Base-by-base conservation (phyloP, 2,797 vertebrate species). In the Cryptoblepharus egeriae region DNA sequence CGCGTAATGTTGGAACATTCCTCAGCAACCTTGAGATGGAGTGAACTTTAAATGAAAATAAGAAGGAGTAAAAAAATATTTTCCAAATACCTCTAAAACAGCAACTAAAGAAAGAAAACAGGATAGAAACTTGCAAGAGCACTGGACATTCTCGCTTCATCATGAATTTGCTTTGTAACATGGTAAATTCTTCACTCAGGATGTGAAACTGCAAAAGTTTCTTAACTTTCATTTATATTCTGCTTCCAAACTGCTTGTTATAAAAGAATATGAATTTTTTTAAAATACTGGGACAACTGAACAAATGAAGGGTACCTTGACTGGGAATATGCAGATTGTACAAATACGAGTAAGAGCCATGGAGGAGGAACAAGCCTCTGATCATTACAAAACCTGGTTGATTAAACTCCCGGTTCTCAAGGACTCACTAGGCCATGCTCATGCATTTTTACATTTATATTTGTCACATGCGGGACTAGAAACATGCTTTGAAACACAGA, bases 1-100 rank as follows among this genome's bases (percentile, higher is more conserved):
- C 72, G 88, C 0, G 86, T 82, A 81, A 86, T 92, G 26, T 90
- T 60, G 42, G 82, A 80, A 49, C 95, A 96, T 15, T 79, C 77
- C 65, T 85, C 1, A 4, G 93, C 87, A 10, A 13, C 37, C 63
- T 16, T 67, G 70, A 3, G 13, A 0, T 8, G 10, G 84, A 87
- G 76, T 28, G 58, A 0, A 77, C 90, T 83, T 61, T 73, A 74
- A 84, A 74, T 7, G 32, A 67, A 10, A 83, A 81, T 65, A 81
- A 82, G 75, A 1, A 10, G 70, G n/a, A 28, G 60, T 83, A 75
- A 12, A 77, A 37, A 28, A 82, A 16, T 4, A 58, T 0, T 67
- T 65, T 45, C 57, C 22, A 58, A 28, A 30, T 57, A 11, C 18
- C n/a, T 64, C 8, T 0, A 79, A 55, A 70, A 67, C 76, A 70